Evolutionary conservation across 2,113 vertebrate genomes (phyloP).

Genomic region (Amazona guildingii): DNA sequence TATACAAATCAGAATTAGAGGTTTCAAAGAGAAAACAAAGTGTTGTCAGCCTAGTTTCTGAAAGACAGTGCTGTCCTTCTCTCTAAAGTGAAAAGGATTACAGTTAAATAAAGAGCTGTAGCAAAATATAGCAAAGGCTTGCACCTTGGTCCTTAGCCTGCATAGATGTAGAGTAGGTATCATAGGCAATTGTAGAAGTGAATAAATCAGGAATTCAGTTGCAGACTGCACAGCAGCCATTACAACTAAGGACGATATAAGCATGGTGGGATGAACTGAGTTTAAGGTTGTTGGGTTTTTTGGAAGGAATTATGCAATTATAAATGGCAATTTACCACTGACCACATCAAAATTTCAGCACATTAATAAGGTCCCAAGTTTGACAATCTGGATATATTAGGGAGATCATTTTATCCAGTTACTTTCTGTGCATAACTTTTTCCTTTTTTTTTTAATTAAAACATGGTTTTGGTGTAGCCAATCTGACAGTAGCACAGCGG

Average conservation of each 20-base stretch:
- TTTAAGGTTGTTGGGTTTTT: neutral
- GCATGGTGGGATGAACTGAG: rapidly evolving
- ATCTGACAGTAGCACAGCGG: neutral
- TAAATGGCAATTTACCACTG: neutral
- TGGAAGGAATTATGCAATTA: neutral
- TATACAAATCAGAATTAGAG: neutral
- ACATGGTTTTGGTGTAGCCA: neutral
- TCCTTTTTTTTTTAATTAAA: neutral
- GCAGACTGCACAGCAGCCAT: neutral
- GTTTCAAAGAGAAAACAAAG: neutral
- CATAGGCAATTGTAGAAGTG: neutral
- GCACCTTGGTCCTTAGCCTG: neutral
- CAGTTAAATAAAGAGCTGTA: neutral
- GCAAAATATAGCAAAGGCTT: neutral
- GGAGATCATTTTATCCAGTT: neutral
- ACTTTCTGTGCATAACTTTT: neutral
- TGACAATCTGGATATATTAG: neutral
- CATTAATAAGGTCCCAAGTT: neutral
- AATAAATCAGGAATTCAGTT: neutral
- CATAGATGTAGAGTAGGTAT: neutral
- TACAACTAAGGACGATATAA: neutral
- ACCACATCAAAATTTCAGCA: neutral
- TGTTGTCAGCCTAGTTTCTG: neutral
- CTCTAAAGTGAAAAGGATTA: neutral
- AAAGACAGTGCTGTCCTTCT: neutral